Evolutionary conservation across 2,888 invertebrate species (phyloP).

Genomic region (Laothoe populi): DNA sequence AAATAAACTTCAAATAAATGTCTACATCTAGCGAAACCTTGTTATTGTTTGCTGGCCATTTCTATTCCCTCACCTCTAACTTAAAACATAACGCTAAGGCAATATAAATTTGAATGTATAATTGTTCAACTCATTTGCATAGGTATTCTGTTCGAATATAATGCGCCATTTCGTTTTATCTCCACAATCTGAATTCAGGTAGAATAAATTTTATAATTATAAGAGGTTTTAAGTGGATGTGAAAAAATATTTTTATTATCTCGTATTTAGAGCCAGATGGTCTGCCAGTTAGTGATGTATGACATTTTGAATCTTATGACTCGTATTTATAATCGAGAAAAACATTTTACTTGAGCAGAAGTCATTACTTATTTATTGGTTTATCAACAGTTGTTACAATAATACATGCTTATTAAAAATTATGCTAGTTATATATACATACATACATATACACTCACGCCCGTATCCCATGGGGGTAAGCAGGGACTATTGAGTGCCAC

Average conservation of each 20-base stretch:
- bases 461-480: too few relatives aligned
- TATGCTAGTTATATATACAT: too few relatives aligned
- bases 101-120: constrained; percentile 63
- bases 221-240: constrained; percentile 15
- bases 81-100: constrained; percentile 33
- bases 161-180: constrained; percentile 38
- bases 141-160: constrained; percentile 49
- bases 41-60: constrained; percentile 4
- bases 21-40: not conserved
- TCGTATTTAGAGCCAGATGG: not conserved
- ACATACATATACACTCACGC: too few relatives aligned
- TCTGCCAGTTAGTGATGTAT: too few relatives aligned
- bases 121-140: constrained; percentile 61
- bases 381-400: too few relatives aligned
- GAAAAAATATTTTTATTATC: not conserved
- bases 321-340: too few relatives aligned
- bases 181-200: constrained; percentile 32
- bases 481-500: too few relatives aligned
- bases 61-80: constrained; percentile 27
- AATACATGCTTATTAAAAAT: too few relatives aligned
- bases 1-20: not conserved
- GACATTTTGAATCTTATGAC: too few relatives aligned
- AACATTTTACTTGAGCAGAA: too few relatives aligned
- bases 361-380: too few relatives aligned
- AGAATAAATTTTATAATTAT: constrained; percentile 31